Evolutionary conservation across 53 echinoderm and acorn worm species (phyloP).

Genomic region (Arbacia lixula): DNA sequence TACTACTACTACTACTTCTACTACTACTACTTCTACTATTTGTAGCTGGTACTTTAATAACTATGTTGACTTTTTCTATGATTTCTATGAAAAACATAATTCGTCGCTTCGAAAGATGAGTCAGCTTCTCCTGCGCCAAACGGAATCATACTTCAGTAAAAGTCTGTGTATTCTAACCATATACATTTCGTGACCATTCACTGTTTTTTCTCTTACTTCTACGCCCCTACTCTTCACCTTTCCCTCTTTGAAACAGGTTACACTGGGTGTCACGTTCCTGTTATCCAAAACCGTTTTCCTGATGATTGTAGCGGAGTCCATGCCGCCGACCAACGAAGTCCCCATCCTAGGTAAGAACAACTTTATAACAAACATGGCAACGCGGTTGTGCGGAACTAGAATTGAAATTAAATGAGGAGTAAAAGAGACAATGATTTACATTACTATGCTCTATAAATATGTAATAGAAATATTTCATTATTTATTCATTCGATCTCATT

Average conservation of each 20-base stretch:
- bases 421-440: too few species aligned
- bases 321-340: conserved; percentile 90
- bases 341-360: conserved; percentile 86
- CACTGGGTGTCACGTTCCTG: conserved; percentile 92
- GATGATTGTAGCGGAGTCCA: conserved; percentile 97
- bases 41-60: neutral
- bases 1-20: conserved; percentile 16
- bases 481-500: too few species aligned
- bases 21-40: neutral
- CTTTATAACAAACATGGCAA: too few species aligned
- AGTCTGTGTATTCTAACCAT: too few species aligned
- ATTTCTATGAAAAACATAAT: neutral
- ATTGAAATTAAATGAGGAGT: too few species aligned
- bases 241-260: conserved; percentile 36
- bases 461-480: too few species aligned
- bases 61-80: neutral
- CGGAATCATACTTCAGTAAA: too few species aligned
- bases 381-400: too few species aligned
- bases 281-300: conserved; percentile 98
- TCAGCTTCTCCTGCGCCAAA: too few species aligned
- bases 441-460: too few species aligned
- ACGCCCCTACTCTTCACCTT: neutral
- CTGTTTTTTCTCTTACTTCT: neutral
- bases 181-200: neutral
- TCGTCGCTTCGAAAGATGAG: too few species aligned